Conservation (phyloP, 2,888 invertebrate genomes). For the Pachycephus smyrnensis region DNA sequence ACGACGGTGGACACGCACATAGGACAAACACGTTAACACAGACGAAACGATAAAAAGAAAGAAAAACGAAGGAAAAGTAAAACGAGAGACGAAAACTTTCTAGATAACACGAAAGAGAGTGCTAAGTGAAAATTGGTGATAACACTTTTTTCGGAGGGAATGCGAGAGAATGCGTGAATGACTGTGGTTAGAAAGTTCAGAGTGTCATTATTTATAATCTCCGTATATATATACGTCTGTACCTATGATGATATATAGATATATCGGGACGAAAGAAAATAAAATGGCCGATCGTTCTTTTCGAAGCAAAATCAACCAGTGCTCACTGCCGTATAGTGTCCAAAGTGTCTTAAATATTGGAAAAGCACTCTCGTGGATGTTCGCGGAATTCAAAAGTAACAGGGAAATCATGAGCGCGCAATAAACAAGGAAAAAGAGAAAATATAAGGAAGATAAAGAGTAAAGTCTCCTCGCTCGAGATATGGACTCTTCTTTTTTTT, state of each 20-base stretch:
- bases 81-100: background rate
- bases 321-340: conserved; percentile 37
- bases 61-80: conserved; percentile 3
- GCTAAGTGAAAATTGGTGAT: too few relatives aligned
- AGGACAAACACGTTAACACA: background rate
- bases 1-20: background rate
- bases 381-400: conserved; percentile 9
- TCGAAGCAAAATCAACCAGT: conserved; percentile 26
- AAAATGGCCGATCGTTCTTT: background rate
- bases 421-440: background rate
- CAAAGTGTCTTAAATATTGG: conserved; percentile 34
- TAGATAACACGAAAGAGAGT: background rate
- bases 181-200: background rate
- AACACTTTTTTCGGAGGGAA: background rate
- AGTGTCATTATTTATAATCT: background rate
- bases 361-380: conserved; percentile 5
- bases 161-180: background rate
- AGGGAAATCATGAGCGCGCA: background rate
- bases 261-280: background rate
- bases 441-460: background rate
- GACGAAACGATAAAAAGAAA: background rate
- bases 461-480: background rate
- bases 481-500: background rate
- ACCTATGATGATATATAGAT: background rate
- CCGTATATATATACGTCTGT: background rate